phyloP scores from a whole-genome alignment of 2,113 vertebrate genomes.

The Pionites leucogaster region DNA sequence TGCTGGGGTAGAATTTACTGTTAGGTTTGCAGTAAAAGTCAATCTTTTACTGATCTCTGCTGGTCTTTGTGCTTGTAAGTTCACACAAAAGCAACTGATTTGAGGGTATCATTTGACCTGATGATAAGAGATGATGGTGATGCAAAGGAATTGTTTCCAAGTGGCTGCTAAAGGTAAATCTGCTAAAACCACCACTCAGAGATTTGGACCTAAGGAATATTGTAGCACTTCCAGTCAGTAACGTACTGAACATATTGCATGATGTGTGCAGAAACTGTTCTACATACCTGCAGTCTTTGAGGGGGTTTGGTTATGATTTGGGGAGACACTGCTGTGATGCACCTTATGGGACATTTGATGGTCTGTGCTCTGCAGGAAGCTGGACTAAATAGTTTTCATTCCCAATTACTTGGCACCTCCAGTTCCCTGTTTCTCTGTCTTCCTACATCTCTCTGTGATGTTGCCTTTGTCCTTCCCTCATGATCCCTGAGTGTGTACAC shows the following conservation, averaged over 20 bases:
- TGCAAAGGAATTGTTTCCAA: neutral
- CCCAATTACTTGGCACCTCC: neutral
- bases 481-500: neutral
- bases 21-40: neutral
- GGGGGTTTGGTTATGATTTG: neutral
- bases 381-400: neutral
- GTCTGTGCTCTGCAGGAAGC: neutral
- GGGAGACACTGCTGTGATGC: neutral
- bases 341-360: neutral
- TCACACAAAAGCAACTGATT: neutral
- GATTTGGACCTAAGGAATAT: neutral
- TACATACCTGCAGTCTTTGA: neutral
- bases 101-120: neutral
- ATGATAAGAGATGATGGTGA: neutral
- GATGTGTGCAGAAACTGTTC: neutral
- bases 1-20: neutral
- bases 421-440: neutral
- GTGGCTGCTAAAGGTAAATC: neutral
- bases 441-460: neutral
- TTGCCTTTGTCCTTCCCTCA: neutral
- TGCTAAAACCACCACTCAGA: neutral
- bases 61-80: neutral
- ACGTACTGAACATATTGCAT: neutral
- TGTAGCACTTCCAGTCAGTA: neutral
- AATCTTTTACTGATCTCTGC: neutral